Evolutionary conservation across 1,140 invertebrate genomes (phyloP), one percentile per base, ranked within the genome.

Genomic region (Lysiphlebus fabarum): DNA sequence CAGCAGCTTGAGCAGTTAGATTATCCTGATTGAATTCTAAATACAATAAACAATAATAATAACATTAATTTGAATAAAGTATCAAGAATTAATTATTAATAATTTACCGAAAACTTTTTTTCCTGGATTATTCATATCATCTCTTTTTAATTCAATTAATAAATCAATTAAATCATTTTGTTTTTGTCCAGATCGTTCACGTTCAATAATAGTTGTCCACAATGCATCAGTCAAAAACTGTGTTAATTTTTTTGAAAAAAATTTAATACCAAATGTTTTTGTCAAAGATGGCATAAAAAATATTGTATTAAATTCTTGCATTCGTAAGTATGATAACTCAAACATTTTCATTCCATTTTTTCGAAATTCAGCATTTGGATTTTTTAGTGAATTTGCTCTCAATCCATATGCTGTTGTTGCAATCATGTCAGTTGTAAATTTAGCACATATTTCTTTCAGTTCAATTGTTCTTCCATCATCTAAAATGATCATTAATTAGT

Each of bases 341-440:
- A 79, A 76, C 6, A 78, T 65, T 44, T 43, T 53, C 47, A 53
- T 67, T 7, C 75, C 70, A 3, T 44, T 37, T 50, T 66, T 59
- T 4, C 76, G 61, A 41, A 81, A 76, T 40, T 69, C 62, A 0
- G 67, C 63, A 1, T 80, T 56, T 3, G 76, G 74, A 56, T 87
- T 76, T 2, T 75, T 71, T 7, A 86, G 62, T 2, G 81, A 82
- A 59, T 86, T 80, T 4, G 79, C 77, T 2, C 82, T 70, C 6
- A 87, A 63, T 12, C 86, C 86, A 63, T 84, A 88, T 6, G 81
- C 82, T 42, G 81, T 82, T 6, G 71, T 76, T 2, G 78, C 82
- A 26, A 88, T 85, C 2, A 85, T 73, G 62, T 89, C 86, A 33
- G 85, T 85, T 0, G 82, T 81, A 56, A 81, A 87, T 17, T 75